Percentiles rank a stretch among this genome's conserved stretches.
Conservation (phyloP, 2,113 vertebrate species). For the Pelusios castaneus region DNA sequence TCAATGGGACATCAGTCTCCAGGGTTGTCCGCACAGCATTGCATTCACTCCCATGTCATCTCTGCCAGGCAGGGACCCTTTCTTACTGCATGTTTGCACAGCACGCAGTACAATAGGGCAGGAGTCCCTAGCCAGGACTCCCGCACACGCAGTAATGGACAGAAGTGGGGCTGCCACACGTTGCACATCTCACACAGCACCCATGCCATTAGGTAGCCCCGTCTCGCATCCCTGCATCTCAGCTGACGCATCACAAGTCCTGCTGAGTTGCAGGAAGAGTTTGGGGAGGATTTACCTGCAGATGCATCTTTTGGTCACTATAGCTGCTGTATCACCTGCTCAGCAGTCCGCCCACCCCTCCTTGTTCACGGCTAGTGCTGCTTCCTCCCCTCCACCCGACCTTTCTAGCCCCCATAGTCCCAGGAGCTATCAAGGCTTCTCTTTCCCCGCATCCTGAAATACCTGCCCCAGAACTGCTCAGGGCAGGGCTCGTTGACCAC, state of each 20-base stretch:
- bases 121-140: background rate
- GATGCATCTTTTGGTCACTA: background rate
- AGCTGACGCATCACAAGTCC: background rate
- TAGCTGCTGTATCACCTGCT: background rate
- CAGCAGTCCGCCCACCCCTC: background rate
- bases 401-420: background rate
- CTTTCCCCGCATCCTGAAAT: background rate
- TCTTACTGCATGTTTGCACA: background rate
- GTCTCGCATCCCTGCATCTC: background rate
- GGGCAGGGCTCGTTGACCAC: background rate
- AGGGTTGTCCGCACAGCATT: background rate
- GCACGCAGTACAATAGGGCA: background rate
- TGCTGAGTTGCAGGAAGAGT: background rate
- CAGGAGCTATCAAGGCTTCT: background rate
- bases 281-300: background rate
- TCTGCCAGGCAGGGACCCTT: background rate
- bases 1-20: too few species aligned
- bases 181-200: background rate
- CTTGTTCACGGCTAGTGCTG: background rate
- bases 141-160: background rate
- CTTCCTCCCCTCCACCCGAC: background rate
- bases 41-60: background rate
- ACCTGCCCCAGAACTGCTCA: background rate
- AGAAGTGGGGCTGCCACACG: background rate
- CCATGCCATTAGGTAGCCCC: background rate